Base-by-base conservation (phyloP, 2,888 invertebrate species). In the Cheilosia grossa region DNA sequence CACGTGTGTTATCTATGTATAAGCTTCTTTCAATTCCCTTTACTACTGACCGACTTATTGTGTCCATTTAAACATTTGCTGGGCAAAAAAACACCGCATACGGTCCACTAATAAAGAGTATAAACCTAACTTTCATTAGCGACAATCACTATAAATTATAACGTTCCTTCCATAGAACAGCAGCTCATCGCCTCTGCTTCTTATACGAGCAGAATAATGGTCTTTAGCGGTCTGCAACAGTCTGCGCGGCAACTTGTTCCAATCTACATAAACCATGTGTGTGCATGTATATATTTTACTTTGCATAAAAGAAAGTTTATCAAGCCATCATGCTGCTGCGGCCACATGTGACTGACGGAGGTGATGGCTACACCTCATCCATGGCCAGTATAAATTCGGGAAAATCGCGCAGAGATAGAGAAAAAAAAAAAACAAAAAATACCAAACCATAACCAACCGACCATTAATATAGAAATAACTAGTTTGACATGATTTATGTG, bases 401-500 rank as follows among this genome's bases (percentile, higher is more conserved):
- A 63, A 49, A 59, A 19, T 44, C 44, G 13, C 30, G 56, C 13
- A 61, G 27, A 61, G 37, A 30, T 24, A n/a, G 4, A 21, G 13
- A 27, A 69, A 59, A 15, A 64, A 30, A 51, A 51, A 66, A 70
- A 13, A 47, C 33, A 64, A 30, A 51, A 51, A 66, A 70, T n/a
- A 47, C 33, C 10, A 70, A 75, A 70, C 56, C 70, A 13, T 37
- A 21, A 78, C 79, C 53, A 54, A 24, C 47, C 66, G 53, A 53
- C 73, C 79, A 83, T 69, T 79, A 74, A 69, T 82, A 74, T 73
- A 49, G 49, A 24, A 59, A 80, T 79, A 83, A 83, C 83, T 74
- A 75, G 83, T 83, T 83, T 69, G 74, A 59, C 80, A 83, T 83
- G 83, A 83, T 83, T 83, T 83, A 83, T 83, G 74, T 51, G 51